phyloP scores from a whole-genome alignment of 2,888 invertebrate genomes.

The Phania funesta region DNA sequence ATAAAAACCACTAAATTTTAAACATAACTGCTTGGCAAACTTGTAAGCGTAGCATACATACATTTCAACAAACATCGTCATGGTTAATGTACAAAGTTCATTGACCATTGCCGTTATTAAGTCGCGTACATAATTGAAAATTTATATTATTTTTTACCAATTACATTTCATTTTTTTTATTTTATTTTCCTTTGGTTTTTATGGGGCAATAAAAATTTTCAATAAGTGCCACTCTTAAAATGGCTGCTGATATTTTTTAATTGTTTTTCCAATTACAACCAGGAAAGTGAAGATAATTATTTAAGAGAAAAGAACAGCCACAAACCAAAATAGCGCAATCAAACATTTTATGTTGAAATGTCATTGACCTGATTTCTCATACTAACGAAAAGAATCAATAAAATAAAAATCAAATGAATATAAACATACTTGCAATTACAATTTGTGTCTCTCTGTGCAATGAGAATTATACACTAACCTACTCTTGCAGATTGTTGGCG shows the following conservation, averaged over 20 bases:
- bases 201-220: slow-evolving; percentile 35
- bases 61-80: not conserved
- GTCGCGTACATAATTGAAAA: not conserved
- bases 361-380: slow-evolving; percentile 35
- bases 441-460: slow-evolving; percentile 4
- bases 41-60: not conserved
- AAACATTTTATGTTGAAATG: slow-evolving; percentile 25
- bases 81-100: slow-evolving; percentile 11
- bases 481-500: slow-evolving; percentile 55
- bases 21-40: slow-evolving; percentile 47
- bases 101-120: slow-evolving; percentile 8
- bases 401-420: not conserved
- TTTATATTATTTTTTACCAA: slow-evolving; percentile 7
- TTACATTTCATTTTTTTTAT: not conserved
- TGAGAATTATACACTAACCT: slow-evolving; percentile 44
- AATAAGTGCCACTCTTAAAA: slow-evolving; percentile 24
- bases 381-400: slow-evolving; percentile 11
- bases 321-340: not conserved
- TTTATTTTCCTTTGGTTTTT: not conserved
- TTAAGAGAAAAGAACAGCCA: not conserved
- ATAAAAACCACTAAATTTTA: slow-evolving; percentile 6
- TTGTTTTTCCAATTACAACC: slow-evolving; percentile 19
- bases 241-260: slow-evolving; percentile 18
- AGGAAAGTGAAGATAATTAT: slow-evolving; percentile 1
- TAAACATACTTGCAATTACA: not conserved